Evolutionary conservation across 2,888 invertebrate species (phyloP), one percentile per base, ranked within the genome.

Genomic region (Microctonus hyperodae): DNA sequence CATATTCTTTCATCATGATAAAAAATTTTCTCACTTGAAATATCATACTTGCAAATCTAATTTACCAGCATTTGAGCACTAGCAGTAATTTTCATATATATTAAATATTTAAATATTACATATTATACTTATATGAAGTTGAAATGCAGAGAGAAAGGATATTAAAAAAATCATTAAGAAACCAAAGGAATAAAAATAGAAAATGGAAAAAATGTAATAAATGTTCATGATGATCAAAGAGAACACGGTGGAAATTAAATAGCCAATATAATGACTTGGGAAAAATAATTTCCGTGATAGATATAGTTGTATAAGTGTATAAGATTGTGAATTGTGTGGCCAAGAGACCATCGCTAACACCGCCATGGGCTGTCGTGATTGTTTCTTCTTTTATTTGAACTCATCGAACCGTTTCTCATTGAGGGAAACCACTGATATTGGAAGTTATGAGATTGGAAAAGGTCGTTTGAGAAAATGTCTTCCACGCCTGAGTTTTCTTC

Each of bases 401-500:
- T 61, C 61, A 61, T 61, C 55, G 66, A 31, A 53, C 61, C 37
- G 40, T 61, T 66, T 61, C 53, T 66, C 65, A 66, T 55, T 33
- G 66, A 48, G 44, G 16, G 13, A 22, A n/a, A 28, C 28, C 61
- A 37, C 55, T 61, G 31, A 61, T 61, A 66, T 66, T 66, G 56
- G 48, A 61, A 66, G 56, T 66, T 66, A 66, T 66, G 66, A 66
- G 66, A 61, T 66, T 66, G 66, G 61, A 66, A 66, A 66, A 66
- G 55, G 66, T 61, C 66, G 61, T 61, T 61, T 55, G 37, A 22
- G 59, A 40, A 59, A 59, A 37, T 65, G 59, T 55, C 65, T 44
- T 59, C 25, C 13, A 44, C n/a, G n/a, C 37, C 28, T 25, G 59
- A n/a, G 37, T n/a, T 55, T 55, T 16, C 44, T 44, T 20, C 33